phyloP scores from a whole-genome alignment of 2,113 vertebrate genomes.

The Pollimyrus isidori region DNA sequence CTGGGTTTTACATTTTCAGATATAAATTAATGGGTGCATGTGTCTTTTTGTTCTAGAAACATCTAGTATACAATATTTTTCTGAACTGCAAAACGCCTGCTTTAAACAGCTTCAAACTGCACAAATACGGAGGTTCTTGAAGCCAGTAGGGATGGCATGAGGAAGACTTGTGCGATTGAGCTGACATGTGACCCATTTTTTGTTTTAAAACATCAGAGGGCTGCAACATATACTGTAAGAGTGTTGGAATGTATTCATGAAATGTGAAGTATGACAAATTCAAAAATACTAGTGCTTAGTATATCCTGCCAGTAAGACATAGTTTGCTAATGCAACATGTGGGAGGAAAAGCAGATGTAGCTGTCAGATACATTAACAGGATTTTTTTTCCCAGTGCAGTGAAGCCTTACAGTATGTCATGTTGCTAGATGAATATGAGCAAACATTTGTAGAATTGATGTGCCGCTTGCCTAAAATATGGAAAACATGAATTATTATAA shows the following conservation, averaged over 20 bases:
- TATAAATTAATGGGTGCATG: background rate
- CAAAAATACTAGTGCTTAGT: background rate
- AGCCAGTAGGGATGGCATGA: background rate
- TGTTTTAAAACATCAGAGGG: background rate
- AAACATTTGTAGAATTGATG: background rate
- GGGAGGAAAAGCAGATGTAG: background rate
- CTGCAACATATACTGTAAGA: background rate
- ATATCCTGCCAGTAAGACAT: background rate
- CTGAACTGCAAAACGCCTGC: background rate
- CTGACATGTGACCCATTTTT: background rate
- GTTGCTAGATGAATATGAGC: background rate
- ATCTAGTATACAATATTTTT: background rate
- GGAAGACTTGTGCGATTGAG: background rate
- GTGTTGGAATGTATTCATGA: background rate
- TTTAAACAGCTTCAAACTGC: background rate
- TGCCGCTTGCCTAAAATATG: background rate
- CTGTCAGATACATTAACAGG: background rate
- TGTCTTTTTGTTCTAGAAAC: background rate
- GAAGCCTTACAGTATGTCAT: background rate
- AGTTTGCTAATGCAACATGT: background rate
- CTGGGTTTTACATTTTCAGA: background rate
- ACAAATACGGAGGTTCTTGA: background rate
- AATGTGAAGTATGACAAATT: conserved; percentile 2
- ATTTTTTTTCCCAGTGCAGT: background rate
- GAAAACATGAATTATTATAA: background rate